Conservation (phyloP, 2,113 vertebrate species). For the Scolopax mira region DNA sequence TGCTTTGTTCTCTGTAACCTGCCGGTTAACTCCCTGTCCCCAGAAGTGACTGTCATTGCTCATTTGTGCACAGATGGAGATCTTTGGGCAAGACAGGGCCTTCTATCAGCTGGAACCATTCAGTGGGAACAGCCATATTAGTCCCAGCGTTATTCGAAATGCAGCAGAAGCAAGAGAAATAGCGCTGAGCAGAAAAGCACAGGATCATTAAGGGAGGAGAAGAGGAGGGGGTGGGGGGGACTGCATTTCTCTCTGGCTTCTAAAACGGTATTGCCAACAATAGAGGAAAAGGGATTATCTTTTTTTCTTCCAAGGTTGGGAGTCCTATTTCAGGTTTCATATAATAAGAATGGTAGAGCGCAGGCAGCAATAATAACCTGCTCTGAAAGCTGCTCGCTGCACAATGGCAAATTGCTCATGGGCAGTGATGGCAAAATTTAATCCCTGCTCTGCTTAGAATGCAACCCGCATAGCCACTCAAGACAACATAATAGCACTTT, state of each 20-base stretch:
- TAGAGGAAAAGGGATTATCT: slow-evolving; percentile 35
- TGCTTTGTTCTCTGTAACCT: background rate
- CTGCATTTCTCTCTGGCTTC: background rate
- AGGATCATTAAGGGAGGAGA: background rate
- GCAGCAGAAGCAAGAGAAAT: slow-evolving; percentile 19
- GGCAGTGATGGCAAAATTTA: slow-evolving; percentile 64
- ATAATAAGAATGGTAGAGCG: background rate
- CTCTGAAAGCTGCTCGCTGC: slow-evolving; percentile 18
- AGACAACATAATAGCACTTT: slow-evolving; percentile 68
- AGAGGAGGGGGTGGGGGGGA: background rate
- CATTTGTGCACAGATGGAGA: background rate
- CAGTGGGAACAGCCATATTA: background rate
- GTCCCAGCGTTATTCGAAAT: background rate
- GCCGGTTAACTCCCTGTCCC: background rate
- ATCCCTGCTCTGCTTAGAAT: slow-evolving; percentile 63
- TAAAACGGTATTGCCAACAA: background rate
- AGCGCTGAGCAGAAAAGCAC: background rate
- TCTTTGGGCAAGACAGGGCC: background rate
- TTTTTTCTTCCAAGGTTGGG: slow-evolving; percentile 25
- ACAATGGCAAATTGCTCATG: slow-evolving; percentile 66
- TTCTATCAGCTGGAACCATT: background rate
- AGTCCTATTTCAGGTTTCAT: slow-evolving; percentile 51
- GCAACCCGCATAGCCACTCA: slow-evolving; percentile 58
- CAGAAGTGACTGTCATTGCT: background rate
- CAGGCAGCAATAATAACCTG: slow-evolving; percentile 56